Evolutionary conservation across 2,113 vertebrate genomes (phyloP).

Genomic region (Cathartes aura): DNA sequence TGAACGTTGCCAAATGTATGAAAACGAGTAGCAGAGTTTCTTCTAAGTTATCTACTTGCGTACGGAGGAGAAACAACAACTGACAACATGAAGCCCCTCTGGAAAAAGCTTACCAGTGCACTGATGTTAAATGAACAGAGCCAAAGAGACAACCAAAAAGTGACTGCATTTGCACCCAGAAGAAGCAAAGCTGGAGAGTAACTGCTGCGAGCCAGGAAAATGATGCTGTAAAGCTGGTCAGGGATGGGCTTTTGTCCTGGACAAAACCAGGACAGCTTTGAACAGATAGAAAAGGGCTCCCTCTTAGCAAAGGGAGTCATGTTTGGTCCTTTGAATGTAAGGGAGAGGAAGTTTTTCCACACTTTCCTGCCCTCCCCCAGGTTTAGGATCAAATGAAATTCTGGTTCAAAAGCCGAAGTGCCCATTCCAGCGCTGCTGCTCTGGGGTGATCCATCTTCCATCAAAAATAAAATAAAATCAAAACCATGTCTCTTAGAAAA

Average conservation of each 20-base stretch:
- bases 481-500: not conserved
- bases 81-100: not conserved
- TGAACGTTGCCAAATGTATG: not conserved
- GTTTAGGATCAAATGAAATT: not conserved
- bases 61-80: not conserved
- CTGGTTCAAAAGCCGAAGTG: not conserved
- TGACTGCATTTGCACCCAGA: not conserved
- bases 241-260: not conserved
- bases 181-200: not conserved
- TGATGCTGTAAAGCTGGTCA: not conserved
- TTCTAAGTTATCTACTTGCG: slow-evolving; percentile 11
- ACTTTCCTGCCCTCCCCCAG: not conserved
- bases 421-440: not conserved
- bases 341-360: not conserved
- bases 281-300: not conserved
- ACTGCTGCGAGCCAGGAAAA: not conserved
- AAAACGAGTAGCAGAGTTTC: not conserved
- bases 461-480: not conserved
- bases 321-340: not conserved
- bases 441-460: not conserved
- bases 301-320: not conserved
- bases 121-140: not conserved
- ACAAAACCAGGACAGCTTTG: not conserved
- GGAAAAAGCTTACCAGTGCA: not conserved
- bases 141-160: not conserved